phyloP scores from a whole-genome alignment of 2,888 invertebrate genomes.

The Watsonalla cultraria region DNA sequence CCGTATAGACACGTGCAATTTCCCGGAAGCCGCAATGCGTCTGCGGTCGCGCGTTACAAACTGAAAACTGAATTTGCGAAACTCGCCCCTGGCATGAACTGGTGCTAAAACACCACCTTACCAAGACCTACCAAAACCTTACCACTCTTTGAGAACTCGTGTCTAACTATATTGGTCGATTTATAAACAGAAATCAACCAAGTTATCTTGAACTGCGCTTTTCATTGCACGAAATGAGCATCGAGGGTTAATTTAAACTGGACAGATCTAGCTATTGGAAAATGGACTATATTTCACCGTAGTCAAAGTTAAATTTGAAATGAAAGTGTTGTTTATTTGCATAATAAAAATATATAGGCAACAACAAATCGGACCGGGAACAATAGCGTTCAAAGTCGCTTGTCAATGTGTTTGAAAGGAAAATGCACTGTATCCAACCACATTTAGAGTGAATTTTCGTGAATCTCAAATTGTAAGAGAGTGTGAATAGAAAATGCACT shows the following conservation, averaged over 20 bases:
- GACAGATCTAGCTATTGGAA: conserved; percentile 1
- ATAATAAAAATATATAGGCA: conserved; percentile 7
- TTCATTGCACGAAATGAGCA: neutral
- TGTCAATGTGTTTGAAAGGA: conserved; percentile 1
- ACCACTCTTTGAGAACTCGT: conserved; percentile 1
- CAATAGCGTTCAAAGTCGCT: conserved; percentile 19
- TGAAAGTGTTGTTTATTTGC: neutral
- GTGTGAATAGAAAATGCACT: no score
- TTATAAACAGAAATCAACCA: conserved; percentile 3
- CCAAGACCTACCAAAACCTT: conserved; percentile 14
- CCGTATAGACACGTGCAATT: neutral
- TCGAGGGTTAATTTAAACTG: neutral
- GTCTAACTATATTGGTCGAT: conserved; percentile 3
- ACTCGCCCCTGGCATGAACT: conserved; percentile 20
- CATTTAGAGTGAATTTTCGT: no score
- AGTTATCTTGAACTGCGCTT: conserved; percentile 1
- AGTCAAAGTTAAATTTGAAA: conserved; percentile 2
- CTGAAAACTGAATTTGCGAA: conserved; percentile 46
- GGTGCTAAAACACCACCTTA: conserved; percentile 12
- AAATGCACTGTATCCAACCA: neutral
- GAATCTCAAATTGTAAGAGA: no score
- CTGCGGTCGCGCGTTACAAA: conserved; percentile 31
- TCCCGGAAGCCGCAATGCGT: conserved; percentile 34
- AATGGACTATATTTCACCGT: conserved; percentile 1
- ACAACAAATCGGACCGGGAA: conserved; percentile 12